Evolutionary conservation across 1,140 invertebrate genomes (phyloP), one percentile per base, ranked within the genome.

Genomic region (Bacillus rossius): DNA sequence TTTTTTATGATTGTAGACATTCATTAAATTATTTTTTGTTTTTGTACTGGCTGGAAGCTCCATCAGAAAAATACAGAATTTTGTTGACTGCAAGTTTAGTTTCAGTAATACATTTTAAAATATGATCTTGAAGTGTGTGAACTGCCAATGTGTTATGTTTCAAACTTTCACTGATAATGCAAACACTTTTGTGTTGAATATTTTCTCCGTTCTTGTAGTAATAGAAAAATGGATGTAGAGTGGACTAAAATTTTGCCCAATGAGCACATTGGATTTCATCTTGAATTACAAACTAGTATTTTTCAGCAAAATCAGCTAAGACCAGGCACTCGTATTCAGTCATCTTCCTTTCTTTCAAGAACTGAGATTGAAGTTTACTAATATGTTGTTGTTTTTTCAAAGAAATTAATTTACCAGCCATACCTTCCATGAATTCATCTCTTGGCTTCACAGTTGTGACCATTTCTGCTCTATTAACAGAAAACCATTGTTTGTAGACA

Each of bases 1-100:
- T 37, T 64, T 45, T 53, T 64, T 22, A 42, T 69, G 65, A 23
- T 58, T 26, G 37, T 63, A 62, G 1, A 73, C 52, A 59, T 73
- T 70, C 8, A 49, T 16, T 51, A 71, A 62, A 52, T 68, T 67
- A n/a, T 45, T 65, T 65, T 8, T 42, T 43, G 56, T 71, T 73
- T 62, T 73, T 72, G 51, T 68, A 73, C 40, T 73, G 70, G 26
- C 57, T 60, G 20, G 60, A 49, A 45, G 56, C 61, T 8, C 69
- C 70, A 63, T 70, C 69, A 43, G 57, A 60, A 56, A 72, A 69
- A 55, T 68, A 68, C 56, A 67, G 42, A 65, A 70, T 61, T 37
- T 60, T 62, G 4, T n/a, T 55, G 47, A 23, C 34, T 40, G 26
- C 38, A 42, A 20, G 45, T 19, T 40, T 17, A 40, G 40, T 51